Evolutionary conservation across 2,888 invertebrate genomes (phyloP).

Genomic region (Lasioglossum oenotherae): DNA sequence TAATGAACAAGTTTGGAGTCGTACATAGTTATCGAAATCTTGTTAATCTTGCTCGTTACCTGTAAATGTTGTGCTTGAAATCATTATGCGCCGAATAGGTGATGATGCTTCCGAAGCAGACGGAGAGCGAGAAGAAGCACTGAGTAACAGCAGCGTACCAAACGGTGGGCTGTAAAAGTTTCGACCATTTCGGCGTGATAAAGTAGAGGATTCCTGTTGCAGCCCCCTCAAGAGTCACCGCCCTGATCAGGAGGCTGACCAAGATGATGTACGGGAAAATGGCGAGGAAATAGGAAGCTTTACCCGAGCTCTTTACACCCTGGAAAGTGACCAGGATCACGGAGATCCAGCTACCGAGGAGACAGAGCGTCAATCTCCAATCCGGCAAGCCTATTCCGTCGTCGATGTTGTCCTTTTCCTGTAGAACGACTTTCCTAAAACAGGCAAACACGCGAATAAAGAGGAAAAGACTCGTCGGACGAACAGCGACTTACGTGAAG

Average conservation of each 20-base stretch:
- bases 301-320: slow-evolving; percentile 87
- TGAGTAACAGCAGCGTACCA: slow-evolving; percentile 89
- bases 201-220: slow-evolving; percentile 88
- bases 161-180: slow-evolving; percentile 87
- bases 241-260: slow-evolving; percentile 86
- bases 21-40: background rate
- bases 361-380: slow-evolving; percentile 86
- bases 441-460: background rate
- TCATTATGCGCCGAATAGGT: slow-evolving; percentile 88
- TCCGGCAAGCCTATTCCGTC: slow-evolving; percentile 87
- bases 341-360: slow-evolving; percentile 86
- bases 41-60: slow-evolving; percentile 76
- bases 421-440: slow-evolving; percentile 85
- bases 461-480: background rate
- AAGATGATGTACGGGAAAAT: slow-evolving; percentile 88
- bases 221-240: slow-evolving; percentile 88
- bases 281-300: slow-evolving; percentile 90
- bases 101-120: slow-evolving; percentile 88
- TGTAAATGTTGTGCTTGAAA: slow-evolving; percentile 87
- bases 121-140: slow-evolving; percentile 88
- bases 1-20: too few species aligned
- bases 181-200: slow-evolving; percentile 88
- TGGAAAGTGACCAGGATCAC: slow-evolving; percentile 86
- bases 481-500: slow-evolving; percentile 74
- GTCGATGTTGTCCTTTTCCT: slow-evolving; percentile 85